Evolutionary conservation across 2,888 invertebrate genomes (phyloP).

Genomic region (Amphipyra tragopoginis): DNA sequence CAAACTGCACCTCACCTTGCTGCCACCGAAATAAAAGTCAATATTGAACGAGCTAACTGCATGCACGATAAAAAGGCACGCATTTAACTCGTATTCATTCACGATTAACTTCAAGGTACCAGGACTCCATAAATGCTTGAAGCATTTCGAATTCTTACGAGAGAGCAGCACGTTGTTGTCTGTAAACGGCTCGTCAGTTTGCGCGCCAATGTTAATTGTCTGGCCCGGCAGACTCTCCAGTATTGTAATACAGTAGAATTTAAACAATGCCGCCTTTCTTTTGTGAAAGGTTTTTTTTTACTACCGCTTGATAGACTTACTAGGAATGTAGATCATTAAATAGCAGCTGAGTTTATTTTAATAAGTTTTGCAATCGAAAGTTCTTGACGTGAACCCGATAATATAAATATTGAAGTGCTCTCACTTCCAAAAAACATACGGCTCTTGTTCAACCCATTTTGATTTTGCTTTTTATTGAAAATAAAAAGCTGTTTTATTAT

Average conservation of each 20-base stretch:
- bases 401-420: too few species aligned
- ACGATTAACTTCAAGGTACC: conserved; percentile 42
- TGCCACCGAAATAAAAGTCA: too few species aligned
- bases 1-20: too few species aligned
- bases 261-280: conserved; percentile 36
- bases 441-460: too few species aligned
- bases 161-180: conserved; percentile 42
- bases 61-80: background rate
- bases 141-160: conserved; percentile 49
- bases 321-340: conserved; percentile 9
- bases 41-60: too few species aligned
- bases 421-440: too few species aligned
- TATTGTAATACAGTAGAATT: conserved; percentile 46
- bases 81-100: conserved; percentile 20
- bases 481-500: too few species aligned
- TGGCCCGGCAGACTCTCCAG: conserved; percentile 25
- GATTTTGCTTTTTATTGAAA: too few species aligned
- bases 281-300: conserved; percentile 8
- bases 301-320: conserved; percentile 14
- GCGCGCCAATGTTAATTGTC: conserved; percentile 52
- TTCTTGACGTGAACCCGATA: too few species aligned
- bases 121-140: conserved; percentile 41
- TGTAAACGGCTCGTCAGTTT: conserved; percentile 46
- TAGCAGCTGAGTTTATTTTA: background rate
- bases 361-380: background rate